Evolutionary conservation across 1,140 invertebrate species (phyloP).

Genomic region (Chironomus striatipennis): DNA sequence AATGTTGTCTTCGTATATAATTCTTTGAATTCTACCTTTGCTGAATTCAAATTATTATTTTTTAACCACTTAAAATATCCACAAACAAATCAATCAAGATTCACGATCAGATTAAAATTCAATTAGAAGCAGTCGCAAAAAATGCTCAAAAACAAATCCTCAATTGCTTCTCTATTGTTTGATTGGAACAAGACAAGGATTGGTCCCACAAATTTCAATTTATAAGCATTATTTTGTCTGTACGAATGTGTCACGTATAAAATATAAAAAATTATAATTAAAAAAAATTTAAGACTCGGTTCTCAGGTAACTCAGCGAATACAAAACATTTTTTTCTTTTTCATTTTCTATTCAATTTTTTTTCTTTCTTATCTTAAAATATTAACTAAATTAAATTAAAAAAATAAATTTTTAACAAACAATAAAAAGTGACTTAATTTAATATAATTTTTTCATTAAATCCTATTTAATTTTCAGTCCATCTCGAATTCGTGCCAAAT

Average conservation of each 20-base stretch:
- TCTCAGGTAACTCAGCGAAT: conserved; percentile 18
- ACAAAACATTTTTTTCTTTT: not conserved
- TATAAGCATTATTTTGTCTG: not conserved
- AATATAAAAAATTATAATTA: not conserved
- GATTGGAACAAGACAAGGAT: not conserved
- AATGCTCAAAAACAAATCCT: not conserved
- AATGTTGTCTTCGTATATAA: too few species aligned
- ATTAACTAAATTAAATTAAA: not conserved
- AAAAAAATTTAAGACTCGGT: not conserved
- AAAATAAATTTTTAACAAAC: not conserved
- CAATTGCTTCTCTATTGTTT: too few species aligned
- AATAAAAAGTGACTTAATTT: not conserved
- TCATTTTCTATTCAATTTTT: not conserved
- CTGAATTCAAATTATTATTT: too few species aligned
- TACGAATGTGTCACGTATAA: not conserved
- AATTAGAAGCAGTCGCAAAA: not conserved
- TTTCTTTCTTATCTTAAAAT: not conserved
- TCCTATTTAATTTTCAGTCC: not conserved
- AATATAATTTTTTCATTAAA: not conserved
- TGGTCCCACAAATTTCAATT: not conserved
- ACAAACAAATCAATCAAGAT: not conserved
- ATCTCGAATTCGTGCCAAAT: conserved; percentile 19
- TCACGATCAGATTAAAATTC: not conserved
- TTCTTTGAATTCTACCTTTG: too few species aligned
- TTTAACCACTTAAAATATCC: too few species aligned